Conservation (phyloP, 1,140 invertebrate species). For the Drosophila pallidifrons region DNA sequence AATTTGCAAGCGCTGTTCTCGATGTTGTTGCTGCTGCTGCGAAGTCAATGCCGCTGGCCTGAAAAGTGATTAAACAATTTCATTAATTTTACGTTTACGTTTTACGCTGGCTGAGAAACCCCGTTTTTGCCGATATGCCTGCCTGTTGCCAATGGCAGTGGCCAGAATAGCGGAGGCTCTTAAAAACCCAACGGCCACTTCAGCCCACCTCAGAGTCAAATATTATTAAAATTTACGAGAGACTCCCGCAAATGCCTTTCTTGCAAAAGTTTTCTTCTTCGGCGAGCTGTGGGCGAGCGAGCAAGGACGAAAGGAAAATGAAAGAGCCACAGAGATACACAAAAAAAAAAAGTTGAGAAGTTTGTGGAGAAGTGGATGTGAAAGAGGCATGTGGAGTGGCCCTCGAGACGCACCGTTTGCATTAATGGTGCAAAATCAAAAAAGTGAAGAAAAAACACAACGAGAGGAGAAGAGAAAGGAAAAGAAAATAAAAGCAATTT, state of each 20-base stretch:
- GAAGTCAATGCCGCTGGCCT: constrained; percentile 32
- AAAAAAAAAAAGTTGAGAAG: not conserved
- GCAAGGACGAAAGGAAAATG: not conserved
- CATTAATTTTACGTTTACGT: constrained; percentile 52
- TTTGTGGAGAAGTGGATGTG: not conserved
- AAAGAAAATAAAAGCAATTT: constrained; percentile 56
- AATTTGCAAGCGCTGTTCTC: constrained; percentile 1
- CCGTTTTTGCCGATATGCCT: not conserved
- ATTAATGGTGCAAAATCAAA: constrained; percentile 69
- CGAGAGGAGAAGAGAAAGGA: not conserved
- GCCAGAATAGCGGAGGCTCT: constrained; percentile 3
- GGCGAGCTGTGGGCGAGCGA: not conserved
- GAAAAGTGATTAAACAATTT: constrained; percentile 70
- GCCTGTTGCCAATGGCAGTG: not conserved
- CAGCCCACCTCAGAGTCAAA: constrained; percentile 53
- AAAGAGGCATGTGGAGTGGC: constrained; percentile 29
- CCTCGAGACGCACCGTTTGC: constrained; percentile 69
- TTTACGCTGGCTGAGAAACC: constrained; percentile 14
- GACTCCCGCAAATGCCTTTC: constrained; percentile 51
- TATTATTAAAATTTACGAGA: constrained; percentile 74
- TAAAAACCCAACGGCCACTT: constrained; percentile 35
- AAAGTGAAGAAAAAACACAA: constrained; percentile 15
- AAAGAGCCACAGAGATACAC: not conserved
- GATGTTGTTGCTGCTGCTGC: constrained; percentile 27
- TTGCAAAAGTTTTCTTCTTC: constrained; percentile 46